Conservation (phyloP, 1,140 invertebrate species). For the Sitodiplosis mosellana region DNA sequence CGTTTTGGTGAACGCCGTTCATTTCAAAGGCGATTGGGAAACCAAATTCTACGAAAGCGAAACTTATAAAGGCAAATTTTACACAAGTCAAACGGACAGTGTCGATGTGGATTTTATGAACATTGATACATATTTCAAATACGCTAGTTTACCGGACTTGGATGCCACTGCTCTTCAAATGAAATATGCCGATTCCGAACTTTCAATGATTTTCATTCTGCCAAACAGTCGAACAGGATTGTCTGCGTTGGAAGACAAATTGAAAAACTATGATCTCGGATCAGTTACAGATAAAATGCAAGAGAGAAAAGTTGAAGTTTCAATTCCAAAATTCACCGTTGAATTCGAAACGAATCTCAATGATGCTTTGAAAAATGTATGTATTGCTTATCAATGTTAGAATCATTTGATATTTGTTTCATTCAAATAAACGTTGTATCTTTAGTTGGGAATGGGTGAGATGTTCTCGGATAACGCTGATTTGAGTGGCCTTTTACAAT, state of each 20-base stretch:
- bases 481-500: conserved; percentile 34
- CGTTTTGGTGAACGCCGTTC: conserved; percentile 43
- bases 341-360: conserved; percentile 31
- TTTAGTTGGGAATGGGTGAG: conserved; percentile 31
- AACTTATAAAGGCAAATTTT: not conserved
- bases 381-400: not conserved
- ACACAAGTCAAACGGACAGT: conserved; percentile 13
- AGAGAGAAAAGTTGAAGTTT: conserved; percentile 26
- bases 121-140: conserved; percentile 22
- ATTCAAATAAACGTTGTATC: conserved; percentile 9
- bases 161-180: conserved; percentile 17
- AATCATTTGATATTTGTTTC: not conserved
- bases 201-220: conserved; percentile 35
- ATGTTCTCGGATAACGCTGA: conserved; percentile 29
- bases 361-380: conserved; percentile 29
- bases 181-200: conserved; percentile 27
- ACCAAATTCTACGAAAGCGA: conserved; percentile 14
- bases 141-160: conserved; percentile 12
- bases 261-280: conserved; percentile 20
- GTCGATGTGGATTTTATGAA: conserved; percentile 31
- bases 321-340: conserved; percentile 42
- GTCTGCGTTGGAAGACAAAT: conserved; percentile 25
- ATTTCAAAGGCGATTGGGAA: conserved; percentile 31
- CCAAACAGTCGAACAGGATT: conserved; percentile 32
- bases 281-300: conserved; percentile 15